Conservation (phyloP, 2,113 vertebrate genomes). For the Melanerpes aurifrons region DNA sequence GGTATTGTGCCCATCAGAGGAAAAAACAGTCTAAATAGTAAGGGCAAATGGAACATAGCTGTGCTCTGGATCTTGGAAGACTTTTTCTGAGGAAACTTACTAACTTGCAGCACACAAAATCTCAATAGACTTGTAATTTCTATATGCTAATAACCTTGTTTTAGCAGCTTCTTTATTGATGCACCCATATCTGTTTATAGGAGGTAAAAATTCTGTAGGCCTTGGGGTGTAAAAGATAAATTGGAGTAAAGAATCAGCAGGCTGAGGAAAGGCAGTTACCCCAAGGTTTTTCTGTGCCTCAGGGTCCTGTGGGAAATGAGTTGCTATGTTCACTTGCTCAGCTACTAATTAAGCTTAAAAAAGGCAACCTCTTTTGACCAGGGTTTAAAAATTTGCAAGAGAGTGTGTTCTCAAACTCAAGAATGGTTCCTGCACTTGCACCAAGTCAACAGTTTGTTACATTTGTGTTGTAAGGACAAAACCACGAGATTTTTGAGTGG, state of each 20-base stretch:
- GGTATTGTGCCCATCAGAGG: neutral
- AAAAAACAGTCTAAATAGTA: neutral
- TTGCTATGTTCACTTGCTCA: neutral
- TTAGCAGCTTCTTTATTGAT: neutral
- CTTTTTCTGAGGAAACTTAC: neutral
- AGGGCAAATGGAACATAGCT: neutral
- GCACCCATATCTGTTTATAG: neutral
- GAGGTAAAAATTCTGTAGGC: neutral
- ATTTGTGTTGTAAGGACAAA: neutral
- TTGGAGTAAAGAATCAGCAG: neutral
- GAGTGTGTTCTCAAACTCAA: neutral
- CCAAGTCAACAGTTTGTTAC: accelerated
- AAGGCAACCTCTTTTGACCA: neutral
- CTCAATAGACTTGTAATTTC: accelerated
- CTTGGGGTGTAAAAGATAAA: neutral
- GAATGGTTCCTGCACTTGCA: neutral
- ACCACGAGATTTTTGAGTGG: neutral
- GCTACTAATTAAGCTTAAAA: neutral
- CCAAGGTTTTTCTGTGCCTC: neutral
- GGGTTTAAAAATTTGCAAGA: neutral
- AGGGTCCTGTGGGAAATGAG: neutral
- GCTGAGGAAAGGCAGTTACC: neutral
- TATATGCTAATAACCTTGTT: neutral
- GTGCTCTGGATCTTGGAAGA: neutral
- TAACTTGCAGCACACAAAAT: neutral